Percentiles rank a stretch among this genome's conserved stretches.
These are phyloP conservation scores for Notamacropus eugenii DNA, from an alignment of 2,797 vertebrate genomes.

Conservation along the genomic window DNA sequence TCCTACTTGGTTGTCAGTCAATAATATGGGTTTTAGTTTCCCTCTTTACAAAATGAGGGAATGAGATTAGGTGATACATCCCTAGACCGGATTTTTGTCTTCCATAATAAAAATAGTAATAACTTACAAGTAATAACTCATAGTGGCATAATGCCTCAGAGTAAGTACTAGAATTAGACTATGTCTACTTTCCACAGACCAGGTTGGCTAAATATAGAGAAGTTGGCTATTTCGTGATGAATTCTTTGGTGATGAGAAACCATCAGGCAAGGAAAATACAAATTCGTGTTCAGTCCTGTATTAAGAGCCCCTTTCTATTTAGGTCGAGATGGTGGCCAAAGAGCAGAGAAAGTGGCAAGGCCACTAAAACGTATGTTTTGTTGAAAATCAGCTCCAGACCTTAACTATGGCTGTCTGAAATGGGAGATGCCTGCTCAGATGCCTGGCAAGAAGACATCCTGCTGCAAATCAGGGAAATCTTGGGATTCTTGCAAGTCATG, in stretches of 20 bases:
- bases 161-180: neutral
- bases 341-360: neutral
- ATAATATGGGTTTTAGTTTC: neutral
- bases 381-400: neutral
- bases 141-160: neutral
- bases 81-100: neutral
- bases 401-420: neutral
- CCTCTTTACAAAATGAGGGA: neutral
- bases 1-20: neutral
- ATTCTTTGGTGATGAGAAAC: neutral
- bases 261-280: neutral
- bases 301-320: neutral
- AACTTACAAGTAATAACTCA: neutral
- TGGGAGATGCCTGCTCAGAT: neutral
- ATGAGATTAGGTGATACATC: neutral
- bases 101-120: neutral
- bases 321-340: neutral
- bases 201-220: neutral
- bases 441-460: neutral
- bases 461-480: neutral
- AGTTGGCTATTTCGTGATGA: neutral
- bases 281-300: neutral
- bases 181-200: neutral
- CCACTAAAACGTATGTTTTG: rapidly evolving
- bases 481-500: neutral